A percentile compares a stretch with the other conserved stretches of the same genome.
Evolutionary conservation across 2,888 invertebrate species (phyloP).

Genomic region (Phengaris arion): DNA sequence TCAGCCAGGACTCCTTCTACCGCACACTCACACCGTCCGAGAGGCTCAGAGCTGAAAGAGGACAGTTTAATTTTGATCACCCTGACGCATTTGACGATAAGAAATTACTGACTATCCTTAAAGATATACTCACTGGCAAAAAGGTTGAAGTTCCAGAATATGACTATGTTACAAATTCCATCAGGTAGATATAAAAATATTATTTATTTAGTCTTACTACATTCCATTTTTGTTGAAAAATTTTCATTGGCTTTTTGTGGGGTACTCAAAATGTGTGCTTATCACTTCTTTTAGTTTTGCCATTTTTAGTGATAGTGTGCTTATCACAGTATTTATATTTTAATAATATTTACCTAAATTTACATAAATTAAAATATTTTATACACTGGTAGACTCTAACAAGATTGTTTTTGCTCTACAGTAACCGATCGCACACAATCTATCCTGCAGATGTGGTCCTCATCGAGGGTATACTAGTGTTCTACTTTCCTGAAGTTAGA

Average conservation of each 20-base stretch:
- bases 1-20: conserved; percentile 99
- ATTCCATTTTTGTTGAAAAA: no score
- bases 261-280: no score
- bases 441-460: conserved; percentile 98
- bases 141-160: conserved; percentile 95
- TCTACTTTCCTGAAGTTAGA: conserved; percentile 96
- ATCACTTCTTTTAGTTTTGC: no score
- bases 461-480: conserved; percentile 98
- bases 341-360: no score
- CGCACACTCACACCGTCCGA: conserved; percentile 90
- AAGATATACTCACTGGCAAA: conserved; percentile 90
- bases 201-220: background rate
- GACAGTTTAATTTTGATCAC: conserved; percentile 99
- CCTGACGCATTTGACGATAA: conserved; percentile 98
- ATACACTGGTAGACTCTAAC: no score
- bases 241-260: background rate
- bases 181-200: conserved; percentile 79
- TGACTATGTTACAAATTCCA: conserved; percentile 93
- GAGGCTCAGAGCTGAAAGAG: conserved; percentile 89
- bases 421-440: conserved; percentile 86
- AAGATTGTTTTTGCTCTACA: conserved; percentile 36
- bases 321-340: no score
- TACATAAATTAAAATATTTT: no score
- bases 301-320: no score
- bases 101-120: conserved; percentile 88